Conservation (phyloP, 2,888 invertebrate genomes). For the Xestoiulus laeticollis region DNA sequence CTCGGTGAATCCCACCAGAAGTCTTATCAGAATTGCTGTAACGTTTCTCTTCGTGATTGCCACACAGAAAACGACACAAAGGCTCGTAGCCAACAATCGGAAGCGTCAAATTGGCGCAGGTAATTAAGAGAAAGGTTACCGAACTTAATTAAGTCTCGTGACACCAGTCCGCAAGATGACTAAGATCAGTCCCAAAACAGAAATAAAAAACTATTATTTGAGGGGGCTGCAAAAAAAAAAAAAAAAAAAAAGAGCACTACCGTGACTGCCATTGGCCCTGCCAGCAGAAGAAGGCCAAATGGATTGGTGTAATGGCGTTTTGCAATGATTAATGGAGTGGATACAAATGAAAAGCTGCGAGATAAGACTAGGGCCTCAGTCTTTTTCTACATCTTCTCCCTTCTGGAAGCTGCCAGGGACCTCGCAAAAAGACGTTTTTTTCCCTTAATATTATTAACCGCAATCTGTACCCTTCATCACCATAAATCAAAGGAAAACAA, state of each 20-base stretch:
- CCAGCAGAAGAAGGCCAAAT: not conserved
- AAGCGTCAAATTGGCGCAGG: not conserved
- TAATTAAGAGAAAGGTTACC: conserved; percentile 30
- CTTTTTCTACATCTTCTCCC: conserved; percentile 28
- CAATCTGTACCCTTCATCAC: conserved; percentile 46
- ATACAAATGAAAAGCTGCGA: conserved; percentile 39
- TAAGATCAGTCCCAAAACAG: not conserved
- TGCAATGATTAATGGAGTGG: conserved; percentile 36
- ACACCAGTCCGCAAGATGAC: not conserved
- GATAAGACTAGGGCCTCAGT: not conserved
- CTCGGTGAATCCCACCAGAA: not conserved
- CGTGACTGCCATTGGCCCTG: not conserved
- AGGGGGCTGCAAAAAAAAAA: not conserved
- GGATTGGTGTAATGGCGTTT: conserved; percentile 24
- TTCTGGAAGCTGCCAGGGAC: conserved; percentile 20
- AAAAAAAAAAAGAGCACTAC: too few species aligned
- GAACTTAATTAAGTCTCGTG: not conserved
- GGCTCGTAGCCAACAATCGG: not conserved
- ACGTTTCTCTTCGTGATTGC: not conserved
- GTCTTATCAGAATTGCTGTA: too few species aligned
- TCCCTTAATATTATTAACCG: conserved; percentile 30
- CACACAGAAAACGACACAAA: not conserved
- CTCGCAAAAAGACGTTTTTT: conserved; percentile 28
- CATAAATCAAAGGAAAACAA: conserved; percentile 49
- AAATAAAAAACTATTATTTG: not conserved